Base-by-base conservation (phyloP, 1,140 invertebrate species). In the Neodiprion pinetum region DNA sequence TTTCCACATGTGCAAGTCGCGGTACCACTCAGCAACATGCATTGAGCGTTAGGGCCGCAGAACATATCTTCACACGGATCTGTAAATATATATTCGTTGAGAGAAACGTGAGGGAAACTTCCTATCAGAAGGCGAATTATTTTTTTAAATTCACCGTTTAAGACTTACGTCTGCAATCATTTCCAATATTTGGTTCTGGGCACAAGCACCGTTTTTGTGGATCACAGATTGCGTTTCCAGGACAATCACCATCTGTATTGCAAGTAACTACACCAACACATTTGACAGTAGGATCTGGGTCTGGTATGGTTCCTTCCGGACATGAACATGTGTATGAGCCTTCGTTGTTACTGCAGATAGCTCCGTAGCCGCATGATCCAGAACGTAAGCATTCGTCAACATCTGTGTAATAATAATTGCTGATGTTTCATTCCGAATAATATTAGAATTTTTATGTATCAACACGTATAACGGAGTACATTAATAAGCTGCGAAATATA, bases 161-260 rank as follows among this genome's bases (percentile, higher is more conserved):
- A 78, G 75, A 92, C 94, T 93, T 91, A 96, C 95, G 96, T 89
- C 96, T 92, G 79, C 96, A 98, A 84, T 97, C 95, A 77, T 96
- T 95, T 80, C 96, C 96, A 80, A 96, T 90, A 82, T 97, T 97
- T 0, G 96, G 96, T 80, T 96, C 95, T 4, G 95, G 96, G 84
- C 96, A 97, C 21, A 96, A 86, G 83, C 96, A 98, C 78, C 94
- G 91, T 74, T 93, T 92, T 73, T 93, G 90, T 5, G 88, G 80
- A 81, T 96, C 93, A 82, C 96, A 97, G 78, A 96, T 90, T n/a
- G 95, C 92, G 89, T 97, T 97, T 79, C 96, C 96, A 28, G 95
- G 95, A 86, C 96, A 98, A 75, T 97, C 94, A 67, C 90, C 90
- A 78, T 96, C 92, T 7, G 83, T 84, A 49, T 91, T 89, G 81